Evolutionary conservation across 37 sponge, comb jelly and placozoan species (phyloP), one percentile per base, ranked within the genome.

Genomic region (Diacarnus erythraeanus): DNA sequence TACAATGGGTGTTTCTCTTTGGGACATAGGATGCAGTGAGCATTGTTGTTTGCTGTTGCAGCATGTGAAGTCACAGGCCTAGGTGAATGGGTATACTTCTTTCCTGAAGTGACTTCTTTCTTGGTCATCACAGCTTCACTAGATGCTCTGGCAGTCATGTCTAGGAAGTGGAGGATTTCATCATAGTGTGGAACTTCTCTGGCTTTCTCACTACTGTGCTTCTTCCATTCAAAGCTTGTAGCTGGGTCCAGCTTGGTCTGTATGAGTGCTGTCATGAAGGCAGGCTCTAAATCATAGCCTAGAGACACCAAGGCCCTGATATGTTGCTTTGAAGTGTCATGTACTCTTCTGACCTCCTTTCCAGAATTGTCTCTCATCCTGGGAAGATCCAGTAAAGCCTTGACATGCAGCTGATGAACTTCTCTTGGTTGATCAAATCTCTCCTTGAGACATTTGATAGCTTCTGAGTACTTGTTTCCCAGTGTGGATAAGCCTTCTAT

Each of bases 171-270:
- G 22, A 76, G 39, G 26, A 76, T 26, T 25, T 60, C 77, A 23
- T 76, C 39, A 36, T 60, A 76, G 38, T 76, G 26, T 59, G 77
- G 77, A n/a, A 76, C 77, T 9, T 76, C 63, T 21, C 39, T 37
- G 22, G 59, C 38, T 2, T 68, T 57, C 39, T 69, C n/a, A n/a
- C n/a, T n/a, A 51, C 71, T 80, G 71, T 80, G 80, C n/a, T 47
- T 70, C 36, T 80, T 69, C 80, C 80, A 80, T 54, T 80, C 80
- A 31, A 80, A 80, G 58, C 54, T 43, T 27, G 80, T 80, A 59
- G 37, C 70, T 4, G 59, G 21, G 34, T 80, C 80, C 5, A 80
- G 80, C 26, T 80, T 80, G 26, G 70, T 31, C 59, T 80, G 71
- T 12, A 80, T n/a, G 10, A 80, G 30, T 15, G 80, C 69, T 5